These are phyloP conservation scores for Eupleurogrammus muticus DNA, from an alignment of 2,797 vertebrate species.

Conservation along the genomic window DNA sequence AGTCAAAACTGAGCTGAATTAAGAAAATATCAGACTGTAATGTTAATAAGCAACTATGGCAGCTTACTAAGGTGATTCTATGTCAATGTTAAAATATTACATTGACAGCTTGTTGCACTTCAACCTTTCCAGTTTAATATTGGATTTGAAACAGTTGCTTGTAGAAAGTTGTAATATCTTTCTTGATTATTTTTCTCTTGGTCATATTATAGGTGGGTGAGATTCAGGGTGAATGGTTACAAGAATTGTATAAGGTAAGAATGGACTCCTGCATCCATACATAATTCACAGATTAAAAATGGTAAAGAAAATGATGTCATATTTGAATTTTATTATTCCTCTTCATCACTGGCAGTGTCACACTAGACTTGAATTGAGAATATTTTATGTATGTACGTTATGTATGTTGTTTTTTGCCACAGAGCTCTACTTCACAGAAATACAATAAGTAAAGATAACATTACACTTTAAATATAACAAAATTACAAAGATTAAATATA, in stretches of 20 bases:
- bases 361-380: too few relatives aligned
- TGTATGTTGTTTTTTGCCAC: too few relatives aligned
- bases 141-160: not conserved
- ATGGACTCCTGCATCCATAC: not conserved
- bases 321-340: not conserved
- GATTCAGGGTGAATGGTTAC: slow-evolving; percentile 86
- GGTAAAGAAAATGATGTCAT: not conserved
- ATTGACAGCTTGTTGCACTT: not conserved
- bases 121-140: not conserved
- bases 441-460: too few relatives aligned
- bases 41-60: too few relatives aligned
- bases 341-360: not conserved
- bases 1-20: not conserved
- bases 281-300: slow-evolving; percentile 8
- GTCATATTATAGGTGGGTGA: slow-evolving; percentile 78
- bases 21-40: not conserved
- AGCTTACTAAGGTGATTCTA: not conserved
- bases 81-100: not conserved
- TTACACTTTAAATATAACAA: too few relatives aligned
- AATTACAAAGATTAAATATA: too few relatives aligned
- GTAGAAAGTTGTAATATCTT: not conserved
- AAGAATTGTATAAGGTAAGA: slow-evolving; percentile 85
- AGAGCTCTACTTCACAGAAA: too few relatives aligned
- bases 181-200: slow-evolving; percentile 32
- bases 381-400: too few relatives aligned